phyloP scores from a whole-genome alignment of 92 coral and sea anemone species.

The Palythoa grandis region DNA sequence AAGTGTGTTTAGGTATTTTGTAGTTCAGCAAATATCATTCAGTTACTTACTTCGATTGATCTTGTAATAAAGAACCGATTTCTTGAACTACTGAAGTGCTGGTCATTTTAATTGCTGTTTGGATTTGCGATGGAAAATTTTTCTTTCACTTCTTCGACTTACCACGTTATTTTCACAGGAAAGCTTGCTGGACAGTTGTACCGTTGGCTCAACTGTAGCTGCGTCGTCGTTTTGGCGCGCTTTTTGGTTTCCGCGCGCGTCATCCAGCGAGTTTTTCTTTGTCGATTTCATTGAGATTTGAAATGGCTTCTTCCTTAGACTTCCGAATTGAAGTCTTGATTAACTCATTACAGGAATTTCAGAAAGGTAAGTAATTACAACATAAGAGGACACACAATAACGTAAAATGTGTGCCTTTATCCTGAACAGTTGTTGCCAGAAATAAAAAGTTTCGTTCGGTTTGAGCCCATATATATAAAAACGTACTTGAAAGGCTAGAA shows the following conservation, averaged over 20 bases:
- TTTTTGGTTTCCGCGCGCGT: slow-evolving; percentile 32
- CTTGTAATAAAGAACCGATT: slow-evolving; percentile 74
- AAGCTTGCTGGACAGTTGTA: slow-evolving; percentile 22
- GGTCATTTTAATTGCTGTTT: slow-evolving; percentile 38
- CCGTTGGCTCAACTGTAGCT: slow-evolving; percentile 16
- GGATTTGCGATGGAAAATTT: not conserved
- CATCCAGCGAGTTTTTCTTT: not conserved
- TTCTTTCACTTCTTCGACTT: not conserved
- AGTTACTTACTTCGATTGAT: slow-evolving; percentile 71
- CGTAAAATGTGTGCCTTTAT: not conserved
- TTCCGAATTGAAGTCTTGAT: slow-evolving; percentile 81
- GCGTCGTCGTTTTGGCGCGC: slow-evolving; percentile 13
- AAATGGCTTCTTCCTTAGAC: slow-evolving; percentile 73
- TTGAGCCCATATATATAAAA: too few relatives aligned
- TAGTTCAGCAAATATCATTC: not conserved
- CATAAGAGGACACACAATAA: not conserved
- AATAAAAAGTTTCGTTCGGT: not conserved
- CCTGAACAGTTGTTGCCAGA: too few relatives aligned
- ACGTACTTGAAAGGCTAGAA: too few relatives aligned
- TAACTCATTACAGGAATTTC: slow-evolving; percentile 73
- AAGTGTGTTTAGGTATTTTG: not conserved
- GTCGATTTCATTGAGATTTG: too few relatives aligned
- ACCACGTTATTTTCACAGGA: not conserved
- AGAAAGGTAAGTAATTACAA: slow-evolving; percentile 60
- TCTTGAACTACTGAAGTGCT: slow-evolving; percentile 59